Evolutionary conservation across 2,888 invertebrate species (phyloP).

Genomic region (Zeuzera pyrina): DNA sequence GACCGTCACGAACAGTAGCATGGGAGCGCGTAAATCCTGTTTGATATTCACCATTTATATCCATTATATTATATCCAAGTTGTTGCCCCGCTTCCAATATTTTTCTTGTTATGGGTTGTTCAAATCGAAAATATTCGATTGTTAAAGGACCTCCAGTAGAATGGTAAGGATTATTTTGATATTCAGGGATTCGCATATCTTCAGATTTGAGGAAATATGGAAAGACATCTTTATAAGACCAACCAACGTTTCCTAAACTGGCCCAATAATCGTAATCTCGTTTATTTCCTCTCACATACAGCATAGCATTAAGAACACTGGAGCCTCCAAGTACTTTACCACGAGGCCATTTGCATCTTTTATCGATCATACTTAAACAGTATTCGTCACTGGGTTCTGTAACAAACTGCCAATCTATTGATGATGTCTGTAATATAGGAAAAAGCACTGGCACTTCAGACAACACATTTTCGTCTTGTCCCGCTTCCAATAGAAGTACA

Average conservation of each 20-base stretch:
- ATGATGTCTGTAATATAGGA: slow-evolving; percentile 79
- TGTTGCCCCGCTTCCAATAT: slow-evolving; percentile 81
- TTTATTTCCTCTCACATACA: slow-evolving; percentile 88
- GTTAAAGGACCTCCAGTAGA: slow-evolving; percentile 80
- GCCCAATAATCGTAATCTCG: slow-evolving; percentile 92
- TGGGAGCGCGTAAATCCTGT: slow-evolving; percentile 85
- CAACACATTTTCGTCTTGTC: slow-evolving; percentile 80
- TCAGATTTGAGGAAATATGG: slow-evolving; percentile 87
- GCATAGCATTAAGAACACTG: slow-evolving; percentile 91
- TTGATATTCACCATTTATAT: slow-evolving; percentile 85
- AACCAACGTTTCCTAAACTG: slow-evolving; percentile 79
- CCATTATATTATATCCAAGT: slow-evolving; percentile 78
- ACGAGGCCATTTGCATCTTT: slow-evolving; percentile 82
- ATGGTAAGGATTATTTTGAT: slow-evolving; percentile 75
- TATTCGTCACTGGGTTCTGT: slow-evolving; percentile 80
- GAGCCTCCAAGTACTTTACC: slow-evolving; percentile 87
- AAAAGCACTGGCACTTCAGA: slow-evolving; percentile 82
- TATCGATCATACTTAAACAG: slow-evolving; percentile 78
- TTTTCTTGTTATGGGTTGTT: slow-evolving; percentile 78
- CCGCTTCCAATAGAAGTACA: slow-evolving; percentile 85
- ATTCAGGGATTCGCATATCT: slow-evolving; percentile 79
- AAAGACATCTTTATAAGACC: slow-evolving; percentile 83
- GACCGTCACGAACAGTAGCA: slow-evolving; percentile 83
- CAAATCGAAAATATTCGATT: slow-evolving; percentile 80
- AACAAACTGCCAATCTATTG: slow-evolving; percentile 87